Evolutionary conservation across 2,888 invertebrate genomes (phyloP), one percentile per base, ranked within the genome.

Genomic region (Lasioglossum calceatum): DNA sequence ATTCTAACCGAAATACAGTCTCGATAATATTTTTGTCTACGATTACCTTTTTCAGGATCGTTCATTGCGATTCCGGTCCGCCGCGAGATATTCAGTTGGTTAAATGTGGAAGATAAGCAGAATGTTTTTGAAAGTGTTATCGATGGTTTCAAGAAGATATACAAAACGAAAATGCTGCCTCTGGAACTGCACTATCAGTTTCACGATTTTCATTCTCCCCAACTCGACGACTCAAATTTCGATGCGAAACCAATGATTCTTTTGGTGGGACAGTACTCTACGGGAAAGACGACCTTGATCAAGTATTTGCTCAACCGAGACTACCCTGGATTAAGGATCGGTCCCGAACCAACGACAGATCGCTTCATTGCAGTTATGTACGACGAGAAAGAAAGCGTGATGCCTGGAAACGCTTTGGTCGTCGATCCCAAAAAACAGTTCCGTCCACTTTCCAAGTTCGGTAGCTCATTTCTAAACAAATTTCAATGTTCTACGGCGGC

Each of bases 131-230:
- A 98, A 94, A 98, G 97, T 96, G 99, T 99, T 86, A 97, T 98
- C 89, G 98, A 99, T 94, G 99, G 99, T 85, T 97, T 99, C 90
- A 99, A 99, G 96, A 98, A 97, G 95, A 98, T 99, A 93, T 99
- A 99, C 96, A 98, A 97, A 95, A 84, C 92, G 0, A 99, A 99
- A 95, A 96, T 99, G 92, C 96, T 98, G 93, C 99, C 99, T 14
- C 96, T 99, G 91, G 99, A 99, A 95, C 97, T 97, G 93, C 97
- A 97, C 93, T 98, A 99, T 95, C 98, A 98, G 95, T 99, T 99
- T 95, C 98, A 99, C 95, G 99, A 99, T 94, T 99, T 99, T 95
- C 99, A 99, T 95, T 99, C 98, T 70, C 99, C 99, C n/a, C 98
- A 98, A n/a, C n/a, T n/a, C n/a, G n/a, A n/a, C n/a, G n/a, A n/a